These are phyloP conservation scores for Tinea pellionella DNA, from an alignment of 2,888 invertebrate genomes.

Conservation along the genomic window DNA sequence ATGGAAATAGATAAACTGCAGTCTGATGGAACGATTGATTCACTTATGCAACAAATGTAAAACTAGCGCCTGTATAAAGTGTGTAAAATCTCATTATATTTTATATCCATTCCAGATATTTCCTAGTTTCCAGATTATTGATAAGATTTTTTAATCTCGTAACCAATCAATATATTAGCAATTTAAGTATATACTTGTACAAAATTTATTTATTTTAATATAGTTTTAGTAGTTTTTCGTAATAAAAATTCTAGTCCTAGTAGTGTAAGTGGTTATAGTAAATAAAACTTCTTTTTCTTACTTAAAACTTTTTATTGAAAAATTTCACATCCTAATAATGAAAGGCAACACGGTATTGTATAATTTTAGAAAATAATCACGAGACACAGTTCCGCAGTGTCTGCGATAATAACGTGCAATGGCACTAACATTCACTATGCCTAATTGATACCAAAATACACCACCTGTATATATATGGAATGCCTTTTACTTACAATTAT, in stretches of 20 bases:
- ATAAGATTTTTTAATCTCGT: too few species aligned
- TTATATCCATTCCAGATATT: too few species aligned
- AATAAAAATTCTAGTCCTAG: neutral
- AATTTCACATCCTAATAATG: constrained; percentile 61
- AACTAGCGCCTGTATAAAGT: too few species aligned
- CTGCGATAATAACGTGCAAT: constrained; percentile 22
- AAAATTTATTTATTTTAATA: too few species aligned
- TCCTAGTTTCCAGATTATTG: too few species aligned
- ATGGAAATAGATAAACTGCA: too few species aligned
- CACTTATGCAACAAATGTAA: too few species aligned
- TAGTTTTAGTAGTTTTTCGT: too few species aligned
- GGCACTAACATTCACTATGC: constrained; percentile 47
- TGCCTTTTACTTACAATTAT: constrained; percentile 60
- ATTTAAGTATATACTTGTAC: too few species aligned
- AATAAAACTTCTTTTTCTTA: constrained; percentile 59
- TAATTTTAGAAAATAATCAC: constrained; percentile 51
- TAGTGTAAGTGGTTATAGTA: constrained; percentile 15
- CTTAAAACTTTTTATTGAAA: constrained; percentile 59
- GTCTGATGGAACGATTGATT: too few species aligned
- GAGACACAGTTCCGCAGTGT: constrained; percentile 22
- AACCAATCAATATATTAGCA: too few species aligned
- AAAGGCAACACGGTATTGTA: constrained; percentile 70
- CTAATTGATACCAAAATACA: constrained; percentile 23
- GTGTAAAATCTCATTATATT: too few species aligned
- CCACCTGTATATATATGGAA: constrained; percentile 59